phyloP scores from a whole-genome alignment of 2,113 vertebrate genomes.

The Gopherus evgoodei region DNA sequence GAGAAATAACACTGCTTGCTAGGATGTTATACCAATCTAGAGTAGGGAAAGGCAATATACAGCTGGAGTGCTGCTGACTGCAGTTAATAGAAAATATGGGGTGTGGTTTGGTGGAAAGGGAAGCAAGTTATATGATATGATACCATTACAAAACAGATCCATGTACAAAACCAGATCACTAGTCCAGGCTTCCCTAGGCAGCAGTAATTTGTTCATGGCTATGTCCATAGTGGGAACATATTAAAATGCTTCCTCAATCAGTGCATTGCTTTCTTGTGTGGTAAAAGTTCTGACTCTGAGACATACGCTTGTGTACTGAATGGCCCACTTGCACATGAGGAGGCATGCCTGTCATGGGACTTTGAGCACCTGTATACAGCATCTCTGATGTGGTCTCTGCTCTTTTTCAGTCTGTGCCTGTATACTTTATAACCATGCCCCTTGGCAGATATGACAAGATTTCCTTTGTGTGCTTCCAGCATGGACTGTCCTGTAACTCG shows the following conservation, averaged over 20 bases:
- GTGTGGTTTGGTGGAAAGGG: background rate
- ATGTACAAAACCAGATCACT: background rate
- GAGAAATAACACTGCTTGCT: background rate
- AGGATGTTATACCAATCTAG: background rate
- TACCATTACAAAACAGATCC: background rate
- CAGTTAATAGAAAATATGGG: rapidly evolving
- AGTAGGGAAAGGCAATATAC: background rate
- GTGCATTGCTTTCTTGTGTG: background rate
- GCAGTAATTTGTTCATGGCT: background rate
- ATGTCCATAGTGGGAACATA: background rate
- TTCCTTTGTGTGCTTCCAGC: background rate
- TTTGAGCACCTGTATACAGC: too few species aligned
- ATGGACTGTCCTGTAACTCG: background rate
- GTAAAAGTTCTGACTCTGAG: background rate
- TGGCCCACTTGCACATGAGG: too few species aligned
- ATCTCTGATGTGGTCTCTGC: background rate
- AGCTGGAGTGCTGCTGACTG: background rate
- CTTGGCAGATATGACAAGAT: background rate
- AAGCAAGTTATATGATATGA: background rate
- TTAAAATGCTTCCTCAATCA: background rate
- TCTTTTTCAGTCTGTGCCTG: background rate
- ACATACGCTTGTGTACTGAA: background rate
- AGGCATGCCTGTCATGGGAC: too few species aligned
- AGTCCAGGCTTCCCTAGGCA: background rate
- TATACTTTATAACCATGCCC: background rate